phyloP scores from a whole-genome alignment of 2,888 invertebrate genomes.

The Perizoma affinitatum region DNA sequence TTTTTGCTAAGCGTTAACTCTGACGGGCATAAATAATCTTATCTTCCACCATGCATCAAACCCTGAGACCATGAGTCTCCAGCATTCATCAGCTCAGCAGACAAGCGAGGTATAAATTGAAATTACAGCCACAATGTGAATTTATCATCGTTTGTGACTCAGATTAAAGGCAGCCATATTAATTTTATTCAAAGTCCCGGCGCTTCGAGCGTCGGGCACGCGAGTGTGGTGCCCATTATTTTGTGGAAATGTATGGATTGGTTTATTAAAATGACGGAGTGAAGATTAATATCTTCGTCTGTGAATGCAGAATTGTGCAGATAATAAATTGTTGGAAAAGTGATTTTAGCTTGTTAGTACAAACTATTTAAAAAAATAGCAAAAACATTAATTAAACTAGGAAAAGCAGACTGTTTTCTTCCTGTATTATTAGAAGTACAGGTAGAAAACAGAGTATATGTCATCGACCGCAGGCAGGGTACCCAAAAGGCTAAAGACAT shows the following conservation, averaged over 20 bases:
- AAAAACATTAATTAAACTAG: too few relatives aligned
- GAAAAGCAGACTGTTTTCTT: too few relatives aligned
- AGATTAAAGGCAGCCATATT: conserved; percentile 45
- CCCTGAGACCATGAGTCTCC: conserved; percentile 7
- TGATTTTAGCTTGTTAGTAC: too few relatives aligned
- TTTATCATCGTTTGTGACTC: conserved; percentile 51
- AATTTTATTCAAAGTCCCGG: conserved; percentile 53
- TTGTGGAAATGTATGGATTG: conserved; percentile 25
- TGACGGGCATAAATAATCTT: too few relatives aligned
- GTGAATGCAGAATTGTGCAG: too few relatives aligned
- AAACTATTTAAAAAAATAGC: too few relatives aligned
- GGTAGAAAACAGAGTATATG: too few relatives aligned
- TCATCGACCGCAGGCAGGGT: too few relatives aligned
- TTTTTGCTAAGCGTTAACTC: too few relatives aligned
- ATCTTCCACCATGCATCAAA: background rate
- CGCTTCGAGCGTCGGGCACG: conserved; percentile 49
- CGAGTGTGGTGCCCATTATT: conserved; percentile 42
- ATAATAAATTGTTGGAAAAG: too few relatives aligned
- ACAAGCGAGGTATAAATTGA: conserved; percentile 48
- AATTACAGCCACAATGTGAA: conserved; percentile 46
- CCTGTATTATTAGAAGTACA: too few relatives aligned
- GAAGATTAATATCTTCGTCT: background rate
- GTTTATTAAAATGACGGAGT: conserved; percentile 12
- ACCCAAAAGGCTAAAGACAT: too few relatives aligned
- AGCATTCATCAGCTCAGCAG: conserved; percentile 40